A percentile compares a stretch with the other conserved stretches of the same genome.
Conservation (phyloP, 2,888 invertebrate species). For the Amphimallon solstitiale region DNA sequence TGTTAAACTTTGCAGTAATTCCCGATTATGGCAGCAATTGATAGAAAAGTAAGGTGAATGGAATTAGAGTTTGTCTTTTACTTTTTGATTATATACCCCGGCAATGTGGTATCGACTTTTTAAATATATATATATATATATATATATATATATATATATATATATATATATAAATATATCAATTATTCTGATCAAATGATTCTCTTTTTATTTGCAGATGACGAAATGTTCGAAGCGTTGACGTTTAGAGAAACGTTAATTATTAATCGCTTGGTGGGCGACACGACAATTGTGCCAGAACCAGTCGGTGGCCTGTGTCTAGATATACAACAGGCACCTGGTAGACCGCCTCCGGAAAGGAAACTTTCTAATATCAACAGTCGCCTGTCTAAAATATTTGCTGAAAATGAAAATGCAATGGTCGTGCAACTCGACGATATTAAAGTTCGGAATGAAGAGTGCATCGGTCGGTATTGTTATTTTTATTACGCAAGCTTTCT, state of each 20-base stretch:
- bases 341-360: conserved; percentile 49
- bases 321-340: conserved; percentile 62
- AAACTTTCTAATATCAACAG: conserved; percentile 11
- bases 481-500: too few relatives aligned
- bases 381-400: conserved; percentile 24
- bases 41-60: too few relatives aligned
- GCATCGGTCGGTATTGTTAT: too few relatives aligned
- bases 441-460: too few relatives aligned
- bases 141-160: neutral
- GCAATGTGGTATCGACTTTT: too few relatives aligned
- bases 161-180: neutral
- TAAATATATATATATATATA: too few relatives aligned
- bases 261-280: conserved; percentile 65
- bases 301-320: conserved; percentile 61
- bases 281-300: conserved; percentile 37
- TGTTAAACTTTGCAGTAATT: too few relatives aligned
- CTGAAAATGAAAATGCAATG: neutral
- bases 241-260: conserved; percentile 68
- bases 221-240: conserved; percentile 63
- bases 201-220: conserved; percentile 59
- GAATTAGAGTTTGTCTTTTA: too few relatives aligned
- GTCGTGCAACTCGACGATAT: conserved; percentile 8
- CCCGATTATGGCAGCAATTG: too few relatives aligned
- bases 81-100: too few relatives aligned
- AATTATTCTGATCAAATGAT: neutral